Conservation (phyloP, 2,888 invertebrate species). For the Scaptomyza tumidula region DNA sequence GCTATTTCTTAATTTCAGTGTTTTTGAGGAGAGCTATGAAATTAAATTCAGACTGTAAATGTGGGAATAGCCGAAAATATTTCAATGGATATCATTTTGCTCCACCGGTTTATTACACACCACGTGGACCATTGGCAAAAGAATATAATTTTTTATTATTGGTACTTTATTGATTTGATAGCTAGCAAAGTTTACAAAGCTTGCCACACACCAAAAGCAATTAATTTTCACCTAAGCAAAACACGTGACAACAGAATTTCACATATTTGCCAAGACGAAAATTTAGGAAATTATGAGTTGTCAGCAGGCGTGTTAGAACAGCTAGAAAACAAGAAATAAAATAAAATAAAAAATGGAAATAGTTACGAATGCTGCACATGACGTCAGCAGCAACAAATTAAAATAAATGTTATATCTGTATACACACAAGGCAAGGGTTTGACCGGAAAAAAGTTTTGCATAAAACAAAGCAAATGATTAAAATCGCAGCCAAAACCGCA, state of each 20-base stretch:
- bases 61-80: not conserved
- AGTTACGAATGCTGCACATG: constrained; percentile 51
- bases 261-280: constrained; percentile 22
- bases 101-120: not conserved
- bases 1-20: not conserved
- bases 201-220: constrained; percentile 50
- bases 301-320: constrained; percentile 51
- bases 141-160: not conserved
- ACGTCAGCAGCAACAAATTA: constrained; percentile 58
- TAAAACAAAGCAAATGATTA: constrained; percentile 57
- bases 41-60: not conserved
- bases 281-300: constrained; percentile 47
- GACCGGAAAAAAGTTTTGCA: constrained; percentile 42
- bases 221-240: constrained; percentile 60
- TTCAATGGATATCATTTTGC: constrained; percentile 1
- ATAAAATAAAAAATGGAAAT: constrained; percentile 3
- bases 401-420: constrained; percentile 37
- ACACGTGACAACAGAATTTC: constrained; percentile 55
- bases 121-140: too few relatives aligned
- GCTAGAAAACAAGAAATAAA: constrained; percentile 22
- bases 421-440: constrained; percentile 38
- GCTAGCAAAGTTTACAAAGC: constrained; percentile 20
- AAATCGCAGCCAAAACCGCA: constrained; percentile 49
- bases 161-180: constrained; percentile 22
- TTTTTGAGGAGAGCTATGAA: not conserved